Evolutionary conservation across 1,140 invertebrate species (phyloP).

Genomic region (Trichomalopsis sarcophagae): DNA sequence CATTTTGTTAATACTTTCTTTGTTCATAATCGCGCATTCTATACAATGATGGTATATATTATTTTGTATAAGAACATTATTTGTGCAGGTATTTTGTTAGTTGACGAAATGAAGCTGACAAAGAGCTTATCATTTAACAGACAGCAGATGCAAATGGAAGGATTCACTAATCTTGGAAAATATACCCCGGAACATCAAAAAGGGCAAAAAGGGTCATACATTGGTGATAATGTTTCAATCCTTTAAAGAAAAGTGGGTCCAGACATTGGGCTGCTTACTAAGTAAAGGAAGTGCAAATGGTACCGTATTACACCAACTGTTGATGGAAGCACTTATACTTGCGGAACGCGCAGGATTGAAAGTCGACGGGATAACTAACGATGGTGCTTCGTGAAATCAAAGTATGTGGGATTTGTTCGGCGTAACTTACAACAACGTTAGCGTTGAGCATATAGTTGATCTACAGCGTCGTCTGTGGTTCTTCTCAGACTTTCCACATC

Average conservation of each 20-base stretch:
- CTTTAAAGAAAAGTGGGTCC: constrained; percentile 54
- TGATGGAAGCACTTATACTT: constrained; percentile 45
- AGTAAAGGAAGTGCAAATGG: constrained; percentile 53
- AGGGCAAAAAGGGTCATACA: constrained; percentile 52
- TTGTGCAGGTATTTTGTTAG: constrained; percentile 5
- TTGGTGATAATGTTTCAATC: constrained; percentile 56
- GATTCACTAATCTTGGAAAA: constrained; percentile 33
- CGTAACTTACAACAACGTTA: constrained; percentile 34
- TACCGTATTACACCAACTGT: constrained; percentile 53
- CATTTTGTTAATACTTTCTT: too few species aligned
- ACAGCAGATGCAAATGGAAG: constrained; percentile 20
- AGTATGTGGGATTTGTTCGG: constrained; percentile 52
- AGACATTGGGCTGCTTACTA: constrained; percentile 57
- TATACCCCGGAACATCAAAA: constrained; percentile 49
- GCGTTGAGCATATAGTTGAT: constrained; percentile 32
- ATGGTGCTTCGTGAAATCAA: constrained; percentile 56
- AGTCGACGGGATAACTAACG: constrained; percentile 51
- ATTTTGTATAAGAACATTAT: too few species aligned
- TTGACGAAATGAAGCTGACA: constrained; percentile 27
- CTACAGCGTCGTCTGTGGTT: constrained; percentile 39
- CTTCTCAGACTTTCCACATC: constrained; percentile 53
- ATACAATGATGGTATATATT: too few species aligned
- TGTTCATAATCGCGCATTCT: too few species aligned
- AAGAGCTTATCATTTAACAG: constrained; percentile 20
- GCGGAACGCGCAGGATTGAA: constrained; percentile 43